Base-by-base conservation (phyloP, 2,113 vertebrate species). In the Aspidoscelis tigris region DNA sequence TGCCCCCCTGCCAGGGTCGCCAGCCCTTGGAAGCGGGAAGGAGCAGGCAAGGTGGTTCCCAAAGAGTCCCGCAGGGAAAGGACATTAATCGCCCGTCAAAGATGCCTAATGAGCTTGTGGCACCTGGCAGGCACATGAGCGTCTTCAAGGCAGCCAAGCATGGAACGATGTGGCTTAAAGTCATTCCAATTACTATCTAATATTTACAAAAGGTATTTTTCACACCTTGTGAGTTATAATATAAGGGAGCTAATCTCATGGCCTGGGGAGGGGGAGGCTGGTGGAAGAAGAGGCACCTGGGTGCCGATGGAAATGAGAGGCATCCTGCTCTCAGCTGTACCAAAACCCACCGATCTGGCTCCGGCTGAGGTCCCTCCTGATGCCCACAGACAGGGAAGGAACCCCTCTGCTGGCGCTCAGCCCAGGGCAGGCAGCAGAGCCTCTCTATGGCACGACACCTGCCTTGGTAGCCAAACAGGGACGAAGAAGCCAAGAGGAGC, bases 121-220 rank as follows among this genome's bases (percentile, higher is more conserved):
- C 4, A 4, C 4, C 0, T 0, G 33, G 4, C 0, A 66, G 44
- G 72, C 74, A 18, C 1, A 74, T 21, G 21, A 3, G 1, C 22
- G 3, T 72, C 78, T 43, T 75, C 76, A 0, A 88, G 74, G 10
- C 91, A 80, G 87, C 89, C 50, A 4, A 0, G 84, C 43, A 1
- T 69, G 85, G 78, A 20, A 86, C 87, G 86, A 92, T 85, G 91
- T 21, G 85, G 20, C 24, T 90, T 70, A 85, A 92, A 92, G 88
- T 24, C 76, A 92, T 86, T 89, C 83, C 24, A 47, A 89, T 82
- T 0, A 89, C 88, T 76, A 88, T 78, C 91, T 89, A 85, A 88
- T 90, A 74, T 84, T 90, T 90, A 89, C 76, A 89, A 87, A 89
- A 93, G 83, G 83, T 86, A 39, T 86, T 90, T 92, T 91, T 88